Conservation (phyloP, 2,888 invertebrate genomes). For the Lasioglossum oenotherae region DNA sequence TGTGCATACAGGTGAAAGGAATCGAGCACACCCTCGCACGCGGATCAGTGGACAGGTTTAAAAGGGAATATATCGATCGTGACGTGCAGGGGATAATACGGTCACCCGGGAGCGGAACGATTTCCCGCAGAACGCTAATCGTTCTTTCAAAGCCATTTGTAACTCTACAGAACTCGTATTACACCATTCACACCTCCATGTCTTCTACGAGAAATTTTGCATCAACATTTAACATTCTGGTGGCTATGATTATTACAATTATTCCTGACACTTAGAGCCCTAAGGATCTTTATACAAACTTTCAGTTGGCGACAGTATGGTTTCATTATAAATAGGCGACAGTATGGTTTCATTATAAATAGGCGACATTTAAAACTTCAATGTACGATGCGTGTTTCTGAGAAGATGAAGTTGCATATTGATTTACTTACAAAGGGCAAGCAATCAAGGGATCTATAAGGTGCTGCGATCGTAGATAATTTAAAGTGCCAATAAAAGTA, state of each 20-base stretch:
- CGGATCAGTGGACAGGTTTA: slow-evolving; percentile 29
- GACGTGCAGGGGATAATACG: slow-evolving; percentile 18
- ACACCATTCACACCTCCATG: background rate
- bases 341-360: background rate
- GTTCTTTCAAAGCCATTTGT: no score
- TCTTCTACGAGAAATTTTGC: background rate
- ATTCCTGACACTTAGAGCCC: background rate
- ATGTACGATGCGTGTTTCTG: background rate
- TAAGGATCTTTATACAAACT: background rate
- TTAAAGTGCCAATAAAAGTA: background rate
- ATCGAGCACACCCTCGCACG: slow-evolving; percentile 12
- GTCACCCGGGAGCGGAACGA: slow-evolving; percentile 11
- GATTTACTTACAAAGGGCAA: background rate
- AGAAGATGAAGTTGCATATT: background rate
- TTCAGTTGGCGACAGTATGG: background rate
- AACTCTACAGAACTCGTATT: background rate
- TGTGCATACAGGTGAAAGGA: slow-evolving; percentile 23
- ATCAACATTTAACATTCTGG: background rate
- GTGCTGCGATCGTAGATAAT: background rate
- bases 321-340: background rate
- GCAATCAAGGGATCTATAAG: background rate
- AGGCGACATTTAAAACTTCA: background rate
- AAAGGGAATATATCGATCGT: slow-evolving; percentile 51
- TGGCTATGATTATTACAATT: background rate
- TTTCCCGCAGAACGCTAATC: slow-evolving; percentile 16